These are phyloP conservation scores for Gambusia holbrooki DNA, from an alignment of 2,113 vertebrate genomes.

Conservation along the genomic window DNA sequence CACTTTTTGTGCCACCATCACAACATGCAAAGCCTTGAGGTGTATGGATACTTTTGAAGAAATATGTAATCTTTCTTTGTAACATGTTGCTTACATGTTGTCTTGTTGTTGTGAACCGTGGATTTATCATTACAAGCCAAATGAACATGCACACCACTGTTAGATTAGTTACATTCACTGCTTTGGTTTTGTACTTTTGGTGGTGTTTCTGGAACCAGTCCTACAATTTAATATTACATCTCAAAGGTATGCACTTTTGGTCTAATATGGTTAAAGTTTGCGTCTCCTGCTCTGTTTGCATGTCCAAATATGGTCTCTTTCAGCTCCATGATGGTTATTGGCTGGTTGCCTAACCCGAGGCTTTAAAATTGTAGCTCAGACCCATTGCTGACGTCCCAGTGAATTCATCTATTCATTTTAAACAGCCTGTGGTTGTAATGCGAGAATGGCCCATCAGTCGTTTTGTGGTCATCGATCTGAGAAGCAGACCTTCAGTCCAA, in stretches of 20 bases:
- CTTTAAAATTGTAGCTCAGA: slow-evolving; percentile 2
- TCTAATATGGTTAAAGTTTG: neutral
- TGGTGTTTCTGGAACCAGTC: neutral
- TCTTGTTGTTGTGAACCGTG: neutral
- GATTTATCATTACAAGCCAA: neutral
- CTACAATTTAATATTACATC: neutral
- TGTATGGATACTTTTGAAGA: too few relatives aligned
- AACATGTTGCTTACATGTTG: too few relatives aligned
- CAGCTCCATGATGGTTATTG: neutral
- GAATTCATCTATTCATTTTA: neutral
- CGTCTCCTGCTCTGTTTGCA: neutral
- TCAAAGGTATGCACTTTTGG: neutral
- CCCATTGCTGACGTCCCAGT: neutral
- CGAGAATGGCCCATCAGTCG: neutral
- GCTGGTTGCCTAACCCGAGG: neutral
- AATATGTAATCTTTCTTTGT: too few relatives aligned
- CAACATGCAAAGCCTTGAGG: too few relatives aligned
- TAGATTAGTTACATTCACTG: neutral
- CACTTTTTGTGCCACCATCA: too few relatives aligned
- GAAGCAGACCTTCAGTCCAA: neutral
- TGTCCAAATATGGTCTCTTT: neutral
- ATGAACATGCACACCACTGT: neutral
- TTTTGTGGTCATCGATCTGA: neutral
- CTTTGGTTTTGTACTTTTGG: neutral
- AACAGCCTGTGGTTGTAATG: neutral